Evolutionary conservation across 2,797 vertebrate species (phyloP).

Genomic region (Platalea minor): DNA sequence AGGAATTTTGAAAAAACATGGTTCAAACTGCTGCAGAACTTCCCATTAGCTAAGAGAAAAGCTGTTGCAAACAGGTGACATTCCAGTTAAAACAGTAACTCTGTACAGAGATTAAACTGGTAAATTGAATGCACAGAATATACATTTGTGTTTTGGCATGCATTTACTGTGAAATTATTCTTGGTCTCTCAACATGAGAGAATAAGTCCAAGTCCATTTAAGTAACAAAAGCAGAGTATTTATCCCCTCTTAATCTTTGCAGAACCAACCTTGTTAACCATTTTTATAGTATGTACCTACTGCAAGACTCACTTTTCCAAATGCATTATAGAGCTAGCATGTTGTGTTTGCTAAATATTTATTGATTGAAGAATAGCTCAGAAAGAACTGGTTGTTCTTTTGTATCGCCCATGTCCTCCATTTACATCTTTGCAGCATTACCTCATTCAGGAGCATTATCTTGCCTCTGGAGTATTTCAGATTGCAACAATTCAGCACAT

Average conservation of each 20-base stretch:
- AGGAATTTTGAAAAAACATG: not conserved
- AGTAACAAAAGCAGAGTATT: not conserved
- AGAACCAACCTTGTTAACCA: not conserved
- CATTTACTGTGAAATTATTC: not conserved
- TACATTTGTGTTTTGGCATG: not conserved
- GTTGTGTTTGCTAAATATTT: not conserved
- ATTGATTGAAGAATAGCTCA: not conserved
- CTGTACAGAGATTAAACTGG: not conserved
- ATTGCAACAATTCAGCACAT: not conserved
- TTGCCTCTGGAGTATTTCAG: constrained; percentile 13
- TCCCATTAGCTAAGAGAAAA: not conserved
- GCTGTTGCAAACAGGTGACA: not conserved
- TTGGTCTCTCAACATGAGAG: not conserved
- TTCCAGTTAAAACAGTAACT: not conserved
- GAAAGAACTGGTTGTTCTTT: constrained; percentile 31
- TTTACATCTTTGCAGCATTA: constrained; percentile 1
- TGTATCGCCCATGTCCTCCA: not conserved
- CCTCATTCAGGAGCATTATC: not conserved
- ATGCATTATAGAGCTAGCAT: not conserved
- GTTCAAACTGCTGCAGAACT: not conserved
- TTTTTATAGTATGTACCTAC: not conserved
- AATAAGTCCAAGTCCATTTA: not conserved
- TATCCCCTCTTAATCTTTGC: not conserved
- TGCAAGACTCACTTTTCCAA: not conserved
- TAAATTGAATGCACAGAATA: not conserved